Evolutionary conservation across 2,797 vertebrate genomes (phyloP).

Genomic region (Phylloscopus collybita): DNA sequence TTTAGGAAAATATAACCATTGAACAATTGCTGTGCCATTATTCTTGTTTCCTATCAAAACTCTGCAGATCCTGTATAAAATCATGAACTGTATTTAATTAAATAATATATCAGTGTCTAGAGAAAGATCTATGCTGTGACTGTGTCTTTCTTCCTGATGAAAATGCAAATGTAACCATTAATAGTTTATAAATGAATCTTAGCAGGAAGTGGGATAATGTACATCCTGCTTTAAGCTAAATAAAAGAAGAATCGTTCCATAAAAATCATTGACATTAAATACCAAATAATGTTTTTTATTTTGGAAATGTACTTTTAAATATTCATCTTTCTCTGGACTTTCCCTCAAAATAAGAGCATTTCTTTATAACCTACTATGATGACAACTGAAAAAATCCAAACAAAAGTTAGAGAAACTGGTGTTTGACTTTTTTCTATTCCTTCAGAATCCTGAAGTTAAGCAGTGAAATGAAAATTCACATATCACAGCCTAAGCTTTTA

Average conservation of each 20-base stretch:
- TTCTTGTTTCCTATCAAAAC: slow-evolving; percentile 25
- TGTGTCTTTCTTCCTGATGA: slow-evolving; percentile 49
- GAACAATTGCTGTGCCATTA: slow-evolving; percentile 24
- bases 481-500: background rate
- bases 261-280: slow-evolving; percentile 16
- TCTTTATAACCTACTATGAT: background rate
- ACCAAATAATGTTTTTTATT: slow-evolving; percentile 20
- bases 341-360: background rate
- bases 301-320: slow-evolving; percentile 44
- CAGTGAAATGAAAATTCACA: slow-evolving; percentile 1
- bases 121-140: slow-evolving; percentile 26
- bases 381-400: background rate
- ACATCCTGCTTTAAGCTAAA: slow-evolving; percentile 55
- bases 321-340: slow-evolving; percentile 16
- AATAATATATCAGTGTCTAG: slow-evolving; percentile 62
- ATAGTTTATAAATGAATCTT: slow-evolving; percentile 66
- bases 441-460: background rate
- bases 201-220: slow-evolving; percentile 23
- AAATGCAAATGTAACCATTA: slow-evolving; percentile 71
- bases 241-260: slow-evolving; percentile 31
- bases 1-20: background rate
- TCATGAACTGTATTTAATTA: slow-evolving; percentile 65
- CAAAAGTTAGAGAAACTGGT: background rate
- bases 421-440: background rate
- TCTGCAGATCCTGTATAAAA: slow-evolving; percentile 19